These are phyloP conservation scores for Rhinoderma darwinii DNA, from an alignment of 2,113 vertebrate species.

Conservation along the genomic window DNA sequence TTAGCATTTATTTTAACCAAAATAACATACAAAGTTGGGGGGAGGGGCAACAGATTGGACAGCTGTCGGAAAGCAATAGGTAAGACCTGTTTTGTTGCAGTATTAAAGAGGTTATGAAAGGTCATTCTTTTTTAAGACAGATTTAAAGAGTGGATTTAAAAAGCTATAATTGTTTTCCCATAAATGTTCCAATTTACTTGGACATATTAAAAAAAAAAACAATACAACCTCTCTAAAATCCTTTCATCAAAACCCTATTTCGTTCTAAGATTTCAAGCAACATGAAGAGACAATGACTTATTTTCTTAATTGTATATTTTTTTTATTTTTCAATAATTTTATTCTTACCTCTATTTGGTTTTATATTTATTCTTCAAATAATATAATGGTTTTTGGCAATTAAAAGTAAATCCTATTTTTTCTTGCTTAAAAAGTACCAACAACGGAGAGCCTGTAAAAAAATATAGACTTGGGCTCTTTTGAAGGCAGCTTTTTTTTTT, in stretches of 20 bases:
- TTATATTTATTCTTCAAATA: neutral
- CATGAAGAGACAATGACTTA: neutral
- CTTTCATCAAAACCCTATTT: neutral
- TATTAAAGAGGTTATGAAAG: too few relatives aligned
- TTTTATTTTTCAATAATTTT: neutral
- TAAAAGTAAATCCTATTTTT: constrained; percentile 63
- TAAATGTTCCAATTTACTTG: too few relatives aligned
- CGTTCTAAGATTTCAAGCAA: neutral
- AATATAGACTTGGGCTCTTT: constrained; percentile 81
- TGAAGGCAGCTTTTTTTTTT: constrained; percentile 81
- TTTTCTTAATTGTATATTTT: neutral
- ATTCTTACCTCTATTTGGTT: neutral
- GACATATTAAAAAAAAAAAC: too few relatives aligned
- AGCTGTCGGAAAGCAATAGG: too few relatives aligned
- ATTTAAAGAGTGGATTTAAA: too few relatives aligned
- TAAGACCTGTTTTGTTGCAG: too few relatives aligned
- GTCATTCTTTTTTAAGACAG: too few relatives aligned
- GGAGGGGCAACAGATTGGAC: too few relatives aligned
- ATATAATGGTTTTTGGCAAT: constrained; percentile 66
- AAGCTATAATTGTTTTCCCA: too few relatives aligned
- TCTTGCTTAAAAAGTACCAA: constrained; percentile 69
- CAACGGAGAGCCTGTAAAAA: constrained; percentile 81
- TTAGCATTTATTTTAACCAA: too few relatives aligned
- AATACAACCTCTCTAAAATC: too few relatives aligned
- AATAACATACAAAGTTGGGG: too few relatives aligned